These are phyloP conservation scores for Promerops cafer DNA, from an alignment of 2,113 vertebrate species.

Conservation along the genomic window DNA sequence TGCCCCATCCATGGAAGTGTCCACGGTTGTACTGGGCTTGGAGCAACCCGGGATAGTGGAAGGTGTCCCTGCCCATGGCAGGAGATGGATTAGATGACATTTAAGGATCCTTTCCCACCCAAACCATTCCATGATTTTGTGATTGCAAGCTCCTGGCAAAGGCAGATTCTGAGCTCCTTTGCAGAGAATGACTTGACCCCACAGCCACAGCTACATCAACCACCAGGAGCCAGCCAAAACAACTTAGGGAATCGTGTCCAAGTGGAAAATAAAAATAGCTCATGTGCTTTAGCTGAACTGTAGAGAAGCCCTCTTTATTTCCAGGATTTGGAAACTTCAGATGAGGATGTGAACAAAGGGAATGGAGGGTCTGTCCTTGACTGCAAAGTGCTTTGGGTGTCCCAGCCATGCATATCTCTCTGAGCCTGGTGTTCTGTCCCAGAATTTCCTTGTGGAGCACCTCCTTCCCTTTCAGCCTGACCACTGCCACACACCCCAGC, in stretches of 20 bases:
- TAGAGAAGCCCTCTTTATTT: not conserved
- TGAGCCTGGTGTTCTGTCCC: rapidly evolving
- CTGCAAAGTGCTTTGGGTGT: not conserved
- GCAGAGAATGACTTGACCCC: not conserved
- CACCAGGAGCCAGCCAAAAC: not conserved
- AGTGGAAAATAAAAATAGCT: not conserved
- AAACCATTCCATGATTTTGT: not conserved
- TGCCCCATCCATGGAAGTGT: not conserved
- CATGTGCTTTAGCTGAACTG: rapidly evolving
- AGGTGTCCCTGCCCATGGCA: not conserved
- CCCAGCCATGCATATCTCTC: not conserved
- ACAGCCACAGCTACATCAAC: not conserved
- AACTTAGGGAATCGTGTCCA: rapidly evolving
- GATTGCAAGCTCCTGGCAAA: not conserved
- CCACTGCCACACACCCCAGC: not conserved
- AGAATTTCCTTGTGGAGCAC: not conserved
- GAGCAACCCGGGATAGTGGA: not conserved
- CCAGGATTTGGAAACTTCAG: not conserved
- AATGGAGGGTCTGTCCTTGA: not conserved
- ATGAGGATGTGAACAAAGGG: not conserved
- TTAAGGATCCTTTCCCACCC: not conserved
- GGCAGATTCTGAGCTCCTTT: not conserved
- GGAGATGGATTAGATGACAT: too few relatives aligned
- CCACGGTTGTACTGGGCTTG: rapidly evolving
- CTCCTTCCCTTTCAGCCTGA: not conserved